Percentiles rank a stretch among this genome's conserved stretches.
Evolutionary conservation across 2,797 vertebrate genomes (phyloP).

Genomic region (Tarsius wallacei): DNA sequence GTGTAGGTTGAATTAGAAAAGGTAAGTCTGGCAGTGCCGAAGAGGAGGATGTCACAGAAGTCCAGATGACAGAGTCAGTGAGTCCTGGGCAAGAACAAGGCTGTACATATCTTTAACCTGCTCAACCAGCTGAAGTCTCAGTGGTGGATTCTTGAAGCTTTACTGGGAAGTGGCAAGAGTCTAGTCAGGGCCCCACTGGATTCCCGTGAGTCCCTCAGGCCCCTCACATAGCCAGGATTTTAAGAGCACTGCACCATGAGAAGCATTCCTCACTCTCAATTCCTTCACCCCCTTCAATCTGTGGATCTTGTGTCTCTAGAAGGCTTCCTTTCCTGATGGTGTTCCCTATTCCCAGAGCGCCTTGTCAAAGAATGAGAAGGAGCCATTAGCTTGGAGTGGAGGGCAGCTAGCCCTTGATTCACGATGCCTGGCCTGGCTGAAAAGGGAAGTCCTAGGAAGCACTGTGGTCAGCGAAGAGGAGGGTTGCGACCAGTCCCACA

Average conservation of each 20-base stretch:
- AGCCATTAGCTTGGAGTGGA: background rate
- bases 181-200: background rate
- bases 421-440: background rate
- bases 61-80: background rate
- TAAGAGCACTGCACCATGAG: fast-evolving
- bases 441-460: background rate
- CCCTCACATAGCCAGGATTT: background rate
- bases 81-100: background rate
- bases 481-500: background rate
- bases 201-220: background rate
- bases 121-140: background rate
- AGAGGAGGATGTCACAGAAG: background rate
- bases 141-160: background rate
- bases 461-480: too few relatives aligned
- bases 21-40: background rate
- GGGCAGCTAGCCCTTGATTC: background rate
- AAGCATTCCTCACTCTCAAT: background rate
- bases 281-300: background rate
- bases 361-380: background rate
- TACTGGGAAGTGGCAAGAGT: background rate
- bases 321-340: background rate
- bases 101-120: background rate
- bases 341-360: background rate
- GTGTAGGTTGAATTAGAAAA: background rate
- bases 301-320: background rate